Evolutionary conservation across 2,888 invertebrate genomes (phyloP).

Genomic region (Orthosia gracilis): DNA sequence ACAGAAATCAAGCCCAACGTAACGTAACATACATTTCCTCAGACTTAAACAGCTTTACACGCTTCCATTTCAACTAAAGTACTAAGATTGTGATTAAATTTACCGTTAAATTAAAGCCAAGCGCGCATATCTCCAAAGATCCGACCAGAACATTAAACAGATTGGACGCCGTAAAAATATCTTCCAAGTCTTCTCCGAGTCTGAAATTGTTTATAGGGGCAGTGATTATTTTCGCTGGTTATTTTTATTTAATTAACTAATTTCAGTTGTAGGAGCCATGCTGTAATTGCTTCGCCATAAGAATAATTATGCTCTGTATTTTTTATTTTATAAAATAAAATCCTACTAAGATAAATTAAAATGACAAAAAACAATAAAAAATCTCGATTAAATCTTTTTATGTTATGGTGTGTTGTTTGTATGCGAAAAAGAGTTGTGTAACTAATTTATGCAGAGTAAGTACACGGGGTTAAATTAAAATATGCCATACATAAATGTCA

Average conservation of each 20-base stretch:
- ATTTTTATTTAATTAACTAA: conserved; percentile 46
- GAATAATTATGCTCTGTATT: background rate
- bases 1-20: background rate
- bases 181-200: conserved; percentile 82
- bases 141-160: conserved; percentile 84
- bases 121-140: conserved; percentile 84
- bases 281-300: background rate
- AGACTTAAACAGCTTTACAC: conserved; percentile 19
- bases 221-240: conserved; percentile 15
- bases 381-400: no score
- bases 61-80: conserved; percentile 24
- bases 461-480: no score
- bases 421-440: no score
- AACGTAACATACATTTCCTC: conserved; percentile 12
- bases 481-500: no score
- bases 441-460: no score
- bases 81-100: conserved; percentile 46
- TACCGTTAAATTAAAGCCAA: conserved; percentile 86
- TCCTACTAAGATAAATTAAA: no score
- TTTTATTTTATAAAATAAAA: background rate
- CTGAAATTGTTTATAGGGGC: conserved; percentile 72
- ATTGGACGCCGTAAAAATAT: conserved; percentile 83
- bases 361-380: no score
- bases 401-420: no score
- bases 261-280: background rate